Evolutionary conservation across 2,888 invertebrate species (phyloP).

Genomic region (Eristalis pertinax): DNA sequence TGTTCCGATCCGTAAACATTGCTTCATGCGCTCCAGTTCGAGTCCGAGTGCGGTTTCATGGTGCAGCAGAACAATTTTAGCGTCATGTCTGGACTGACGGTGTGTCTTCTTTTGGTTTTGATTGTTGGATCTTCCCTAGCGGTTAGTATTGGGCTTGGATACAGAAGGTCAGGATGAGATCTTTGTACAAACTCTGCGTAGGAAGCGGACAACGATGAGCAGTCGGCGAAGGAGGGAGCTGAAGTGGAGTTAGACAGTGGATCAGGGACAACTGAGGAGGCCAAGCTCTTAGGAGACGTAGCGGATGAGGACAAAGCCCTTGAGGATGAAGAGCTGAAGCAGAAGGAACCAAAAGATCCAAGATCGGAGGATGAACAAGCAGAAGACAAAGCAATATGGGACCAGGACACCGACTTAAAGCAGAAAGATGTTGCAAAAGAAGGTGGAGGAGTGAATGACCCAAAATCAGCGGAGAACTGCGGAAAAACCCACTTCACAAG

Average conservation of each 20-base stretch:
- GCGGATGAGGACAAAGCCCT: no score
- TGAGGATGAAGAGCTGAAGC: no score
- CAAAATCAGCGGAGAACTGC: no score
- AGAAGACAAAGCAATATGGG: no score
- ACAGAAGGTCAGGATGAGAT: neutral
- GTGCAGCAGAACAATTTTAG: neutral
- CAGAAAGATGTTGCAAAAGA: no score
- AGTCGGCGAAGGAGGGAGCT: neutral
- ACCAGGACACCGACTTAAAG: no score
- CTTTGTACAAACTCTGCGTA: neutral
- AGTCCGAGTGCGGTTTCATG: neutral
- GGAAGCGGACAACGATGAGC: neutral
- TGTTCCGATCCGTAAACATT: neutral
- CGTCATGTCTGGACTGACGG: neutral
- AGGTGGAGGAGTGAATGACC: no score
- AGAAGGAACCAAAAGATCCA: no score
- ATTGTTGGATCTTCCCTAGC: neutral
- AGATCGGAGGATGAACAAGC: no score
- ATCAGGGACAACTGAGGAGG: neutral
- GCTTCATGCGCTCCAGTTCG: neutral
- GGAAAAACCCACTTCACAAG: no score
- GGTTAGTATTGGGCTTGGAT: neutral
- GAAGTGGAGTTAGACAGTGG: neutral
- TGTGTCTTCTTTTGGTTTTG: neutral
- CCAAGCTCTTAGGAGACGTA: neutral